Evolutionary conservation across 2,797 vertebrate genomes (phyloP).

Genomic region (Coreius guichenoti): DNA sequence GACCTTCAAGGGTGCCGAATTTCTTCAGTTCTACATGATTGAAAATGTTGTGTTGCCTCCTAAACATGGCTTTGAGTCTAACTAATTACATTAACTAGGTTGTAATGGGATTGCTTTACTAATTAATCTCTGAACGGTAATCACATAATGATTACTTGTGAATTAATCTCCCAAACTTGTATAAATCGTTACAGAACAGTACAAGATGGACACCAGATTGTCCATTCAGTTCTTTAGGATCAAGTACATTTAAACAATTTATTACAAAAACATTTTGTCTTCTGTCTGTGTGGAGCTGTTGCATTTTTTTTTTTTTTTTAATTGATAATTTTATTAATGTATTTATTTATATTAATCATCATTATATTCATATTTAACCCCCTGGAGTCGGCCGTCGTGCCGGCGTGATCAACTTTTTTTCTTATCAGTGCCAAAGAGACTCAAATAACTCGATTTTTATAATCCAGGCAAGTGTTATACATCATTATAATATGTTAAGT

Average conservation of each 20-base stretch:
- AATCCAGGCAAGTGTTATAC: no score
- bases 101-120: constrained; percentile 18
- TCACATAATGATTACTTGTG: neutral
- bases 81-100: constrained; percentile 12
- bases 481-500: no score
- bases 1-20: no score
- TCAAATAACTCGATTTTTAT: no score
- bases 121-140: constrained; percentile 6
- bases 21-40: neutral
- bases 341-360: no score
- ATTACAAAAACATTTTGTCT: neutral
- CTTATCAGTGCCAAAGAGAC: no score
- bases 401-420: no score
- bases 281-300: neutral
- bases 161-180: neutral
- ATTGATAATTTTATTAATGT: no score
- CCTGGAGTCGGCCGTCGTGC: no score
- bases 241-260: neutral
- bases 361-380: no score
- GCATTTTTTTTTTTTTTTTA: neutral
- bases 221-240: neutral
- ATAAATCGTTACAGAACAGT: neutral
- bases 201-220: neutral
- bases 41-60: neutral
- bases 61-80: neutral